Percentiles rank a stretch among this genome's conserved stretches.
These are phyloP conservation scores for Orthosia incerta DNA, from an alignment of 2,888 invertebrate species.

Conservation along the genomic window DNA sequence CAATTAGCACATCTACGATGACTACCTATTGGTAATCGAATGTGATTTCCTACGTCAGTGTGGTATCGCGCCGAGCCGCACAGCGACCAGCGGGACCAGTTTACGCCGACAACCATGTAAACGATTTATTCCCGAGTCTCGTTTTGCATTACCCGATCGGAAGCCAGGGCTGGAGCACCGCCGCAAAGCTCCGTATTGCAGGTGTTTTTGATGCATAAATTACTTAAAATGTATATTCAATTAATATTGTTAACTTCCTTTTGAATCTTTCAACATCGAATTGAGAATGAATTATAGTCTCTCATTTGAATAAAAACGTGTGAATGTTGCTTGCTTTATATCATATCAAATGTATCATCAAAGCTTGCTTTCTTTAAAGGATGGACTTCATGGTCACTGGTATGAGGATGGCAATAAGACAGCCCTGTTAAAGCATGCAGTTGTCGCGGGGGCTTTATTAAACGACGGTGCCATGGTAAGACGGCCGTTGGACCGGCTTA, in stretches of 20 bases:
- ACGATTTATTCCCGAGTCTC: conserved; percentile 90
- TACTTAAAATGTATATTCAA: conserved; percentile 43
- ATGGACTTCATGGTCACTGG: conserved; percentile 36
- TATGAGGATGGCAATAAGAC: conserved; percentile 58
- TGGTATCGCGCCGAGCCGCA: conserved; percentile 70
- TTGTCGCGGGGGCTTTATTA: conserved; percentile 89
- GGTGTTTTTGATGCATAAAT: conserved; percentile 56
- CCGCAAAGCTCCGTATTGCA: conserved; percentile 52
- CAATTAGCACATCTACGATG: conserved; percentile 56
- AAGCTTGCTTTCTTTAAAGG: conserved; percentile 20
- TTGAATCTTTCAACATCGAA: conserved; percentile 27
- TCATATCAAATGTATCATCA: conserved; percentile 32
- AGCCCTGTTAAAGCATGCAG: conserved; percentile 83
- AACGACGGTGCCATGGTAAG: conserved; percentile 85
- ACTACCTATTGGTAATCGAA: conserved; percentile 72
- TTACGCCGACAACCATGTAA: conserved; percentile 91
- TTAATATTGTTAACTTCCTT: conserved; percentile 42
- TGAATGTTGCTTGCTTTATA: conserved; percentile 53
- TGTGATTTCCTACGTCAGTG: conserved; percentile 82
- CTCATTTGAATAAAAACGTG: conserved; percentile 51
- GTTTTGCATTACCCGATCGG: conserved; percentile 90
- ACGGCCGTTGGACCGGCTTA: conserved; percentile 90
- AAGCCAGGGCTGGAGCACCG: conserved; percentile 84
- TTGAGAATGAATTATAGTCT: conserved; percentile 39
- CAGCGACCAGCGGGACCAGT: conserved; percentile 86